A percentile compares a stretch with the other conserved stretches of the same genome.
Conservation (phyloP, 2,888 invertebrate species). For the Drosophila suboccidentalis region DNA sequence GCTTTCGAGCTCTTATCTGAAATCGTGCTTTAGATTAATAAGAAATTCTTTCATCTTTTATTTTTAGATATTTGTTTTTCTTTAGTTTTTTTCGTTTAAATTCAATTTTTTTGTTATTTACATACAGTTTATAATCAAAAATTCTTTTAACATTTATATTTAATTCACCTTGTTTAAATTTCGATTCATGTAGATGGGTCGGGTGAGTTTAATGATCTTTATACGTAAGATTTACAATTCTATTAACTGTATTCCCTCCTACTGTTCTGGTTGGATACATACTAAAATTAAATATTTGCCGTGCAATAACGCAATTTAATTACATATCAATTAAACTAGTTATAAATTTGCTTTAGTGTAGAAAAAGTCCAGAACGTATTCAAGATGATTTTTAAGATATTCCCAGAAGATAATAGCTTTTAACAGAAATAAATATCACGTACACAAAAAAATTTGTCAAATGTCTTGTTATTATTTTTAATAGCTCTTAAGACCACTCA, state of each 20-base stretch:
- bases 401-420: slow-evolving; percentile 4
- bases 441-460: slow-evolving; percentile 25
- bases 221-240: slow-evolving; percentile 18
- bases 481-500: slow-evolving; percentile 16
- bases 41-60: slow-evolving; percentile 9
- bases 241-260: slow-evolving; percentile 7
- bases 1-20: slow-evolving; percentile 23
- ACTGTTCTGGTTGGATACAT: neutral
- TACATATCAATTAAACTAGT: slow-evolving; percentile 15
- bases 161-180: slow-evolving; percentile 31
- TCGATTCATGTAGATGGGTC: slow-evolving; percentile 16
- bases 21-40: slow-evolving; percentile 23
- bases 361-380: slow-evolving; percentile 20
- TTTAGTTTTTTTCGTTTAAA: slow-evolving; percentile 5
- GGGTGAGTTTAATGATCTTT: slow-evolving; percentile 5
- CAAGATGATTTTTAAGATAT: neutral
- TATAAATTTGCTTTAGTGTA: slow-evolving; percentile 23
- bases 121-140: slow-evolving; percentile 26
- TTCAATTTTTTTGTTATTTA: slow-evolving; percentile 18
- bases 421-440: slow-evolving; percentile 43
- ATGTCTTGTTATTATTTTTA: slow-evolving; percentile 4
- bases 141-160: slow-evolving; percentile 22
- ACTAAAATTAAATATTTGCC: slow-evolving; percentile 39
- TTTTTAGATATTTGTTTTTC: neutral
- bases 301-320: slow-evolving; percentile 45